Evolutionary conservation across 2,888 invertebrate species (phyloP).

Genomic region (Bibio marci): DNA sequence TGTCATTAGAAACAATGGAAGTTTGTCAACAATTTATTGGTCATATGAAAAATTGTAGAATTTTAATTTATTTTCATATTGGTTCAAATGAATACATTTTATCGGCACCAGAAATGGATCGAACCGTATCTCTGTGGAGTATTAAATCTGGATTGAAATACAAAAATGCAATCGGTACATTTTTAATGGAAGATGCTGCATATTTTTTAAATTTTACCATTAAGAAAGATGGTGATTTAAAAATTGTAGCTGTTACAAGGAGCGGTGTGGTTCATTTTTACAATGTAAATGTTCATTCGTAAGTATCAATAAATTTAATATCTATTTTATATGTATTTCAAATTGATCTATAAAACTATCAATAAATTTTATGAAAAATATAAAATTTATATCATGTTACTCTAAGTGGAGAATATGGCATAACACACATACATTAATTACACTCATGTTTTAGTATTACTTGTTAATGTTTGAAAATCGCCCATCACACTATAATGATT

Average conservation of each 20-base stretch:
- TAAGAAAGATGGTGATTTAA: slow-evolving; percentile 30
- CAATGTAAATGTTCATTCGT: slow-evolving; percentile 47
- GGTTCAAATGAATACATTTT: slow-evolving; percentile 19
- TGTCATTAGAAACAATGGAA: slow-evolving; percentile 40
- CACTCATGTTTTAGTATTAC: too few species aligned
- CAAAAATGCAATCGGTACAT: slow-evolving; percentile 36
- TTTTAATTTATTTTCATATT: slow-evolving; percentile 25
- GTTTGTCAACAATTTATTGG: slow-evolving; percentile 44
- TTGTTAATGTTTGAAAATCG: too few species aligned
- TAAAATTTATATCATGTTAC: too few species aligned
- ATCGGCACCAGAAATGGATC: slow-evolving; percentile 24
- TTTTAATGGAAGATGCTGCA: slow-evolving; percentile 53
- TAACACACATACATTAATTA: too few species aligned
- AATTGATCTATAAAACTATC: too few species aligned
- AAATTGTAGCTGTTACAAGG: slow-evolving; percentile 39
- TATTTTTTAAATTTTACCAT: slow-evolving; percentile 33
- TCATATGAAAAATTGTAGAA: slow-evolving; percentile 39
- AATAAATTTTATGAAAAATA: too few species aligned
- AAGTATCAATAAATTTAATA: too few species aligned
- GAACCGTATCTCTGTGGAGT: slow-evolving; percentile 26
- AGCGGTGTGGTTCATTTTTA: slow-evolving; percentile 61
- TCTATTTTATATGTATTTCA: too few species aligned
- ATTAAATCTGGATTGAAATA: slow-evolving; percentile 23
- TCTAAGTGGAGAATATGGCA: too few species aligned
- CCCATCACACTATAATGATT: too few species aligned